Conservation (phyloP, 1,140 invertebrate genomes). For the Calephelis virginiensis region DNA sequence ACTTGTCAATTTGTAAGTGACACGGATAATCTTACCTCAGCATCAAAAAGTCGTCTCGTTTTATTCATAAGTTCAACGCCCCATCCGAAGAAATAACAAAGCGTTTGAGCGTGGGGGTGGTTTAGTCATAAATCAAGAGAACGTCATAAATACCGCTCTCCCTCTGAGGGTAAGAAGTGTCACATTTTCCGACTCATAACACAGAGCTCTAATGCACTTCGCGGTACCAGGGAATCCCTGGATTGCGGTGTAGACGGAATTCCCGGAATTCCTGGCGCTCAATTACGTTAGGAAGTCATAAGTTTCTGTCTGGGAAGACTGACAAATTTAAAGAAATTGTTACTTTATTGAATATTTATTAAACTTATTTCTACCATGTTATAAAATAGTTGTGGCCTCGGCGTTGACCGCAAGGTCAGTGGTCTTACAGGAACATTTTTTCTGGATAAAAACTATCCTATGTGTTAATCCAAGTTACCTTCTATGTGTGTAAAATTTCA, state of each 20-base stretch:
- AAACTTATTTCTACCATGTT: neutral
- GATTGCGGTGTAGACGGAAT: conserved; percentile 32
- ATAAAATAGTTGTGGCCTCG: too few species aligned
- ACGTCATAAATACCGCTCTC: conserved; percentile 66
- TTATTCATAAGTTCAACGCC: conserved; percentile 47
- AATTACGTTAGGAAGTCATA: conserved; percentile 56
- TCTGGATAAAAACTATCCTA: too few species aligned
- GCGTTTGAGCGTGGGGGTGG: conserved; percentile 50
- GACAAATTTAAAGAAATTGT: conserved; percentile 10
- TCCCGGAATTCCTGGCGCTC: conserved; percentile 43
- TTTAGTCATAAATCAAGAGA: conserved; percentile 60
- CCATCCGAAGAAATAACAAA: conserved; percentile 65
- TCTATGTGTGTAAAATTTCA: too few species aligned
- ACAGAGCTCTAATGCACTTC: conserved; percentile 56
- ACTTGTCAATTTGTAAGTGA: conserved; percentile 4
- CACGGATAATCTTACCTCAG: neutral
- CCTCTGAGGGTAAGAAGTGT: conserved; percentile 65
- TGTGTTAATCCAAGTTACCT: too few species aligned
- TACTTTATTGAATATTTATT: neutral
- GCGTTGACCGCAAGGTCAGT: too few species aligned
- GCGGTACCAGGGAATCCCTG: conserved; percentile 34
- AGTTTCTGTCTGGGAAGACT: neutral
- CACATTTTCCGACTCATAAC: conserved; percentile 72
- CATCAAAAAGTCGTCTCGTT: neutral
- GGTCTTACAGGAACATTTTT: too few species aligned